Base-by-base conservation (phyloP, 2,113 vertebrate species). In the Orthochromis indermauri region DNA sequence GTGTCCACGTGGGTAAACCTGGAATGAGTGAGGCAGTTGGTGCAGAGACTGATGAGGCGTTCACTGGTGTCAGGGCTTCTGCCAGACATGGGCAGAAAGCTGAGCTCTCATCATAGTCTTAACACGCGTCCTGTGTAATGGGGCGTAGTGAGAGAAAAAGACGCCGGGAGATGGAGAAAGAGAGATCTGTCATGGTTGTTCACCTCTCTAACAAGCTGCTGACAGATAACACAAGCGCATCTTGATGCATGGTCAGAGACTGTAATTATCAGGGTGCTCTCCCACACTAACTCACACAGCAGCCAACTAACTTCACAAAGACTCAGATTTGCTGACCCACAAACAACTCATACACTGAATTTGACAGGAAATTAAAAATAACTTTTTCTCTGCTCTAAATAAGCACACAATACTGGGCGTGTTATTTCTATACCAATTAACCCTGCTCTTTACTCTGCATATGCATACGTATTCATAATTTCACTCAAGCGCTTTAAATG, bases 141-240 rank as follows among this genome's bases (percentile, higher is more conserved):
- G 90, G 88, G 84, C 91, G 73, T 91, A 88, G 86, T 84, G 90
- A 90, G 84, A 90, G 83, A 54, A 82, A 85, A 80, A 82, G 88
- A 80, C 10, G 63, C 59, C 1, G 51, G 31, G 82, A 81, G 83
- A 84, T 10, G 37, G 37, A 55, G 80, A 57, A 76, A 63, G 80
- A 45, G 66, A 40, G 81, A 88, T 59, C 83, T 84, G 88, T 91
- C 89, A 93, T 93, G 93, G 90, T 81, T 87, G 88, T 90, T 91
- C 91, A 91, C 88, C 91, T 91, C 79, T 40, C 82, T 87, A 93
- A 94, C 89, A 81, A 90, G 91, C 88, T 86, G 91, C 89, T 93
- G 95, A 95, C 93, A 95, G 92, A 94, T 83, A 92, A 93, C 88
- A 91, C 88, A 88, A 88, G 90, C 26, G 21, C 31, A 78, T 81